phyloP scores from a whole-genome alignment of 1,140 invertebrate species.

The Oryzaephilus surinamensis region DNA sequence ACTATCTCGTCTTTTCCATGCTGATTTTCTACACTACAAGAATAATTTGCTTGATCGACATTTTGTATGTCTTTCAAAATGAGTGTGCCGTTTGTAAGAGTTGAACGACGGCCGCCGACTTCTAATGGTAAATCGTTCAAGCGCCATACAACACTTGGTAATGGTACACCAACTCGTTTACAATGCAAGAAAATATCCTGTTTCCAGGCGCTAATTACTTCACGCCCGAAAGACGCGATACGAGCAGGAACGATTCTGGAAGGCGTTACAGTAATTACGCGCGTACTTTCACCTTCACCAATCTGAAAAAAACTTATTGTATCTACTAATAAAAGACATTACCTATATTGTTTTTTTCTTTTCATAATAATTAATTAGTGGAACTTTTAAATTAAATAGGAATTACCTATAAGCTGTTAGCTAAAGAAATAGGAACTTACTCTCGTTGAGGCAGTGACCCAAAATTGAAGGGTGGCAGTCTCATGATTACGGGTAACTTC shows the following conservation, averaged over 20 bases:
- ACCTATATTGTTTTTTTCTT: no score
- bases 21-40: conserved; percentile 73
- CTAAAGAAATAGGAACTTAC: no score
- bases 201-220: conserved; percentile 73
- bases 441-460: conserved; percentile 66
- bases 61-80: conserved; percentile 65
- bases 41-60: conserved; percentile 81
- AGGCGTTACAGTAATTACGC: conserved; percentile 62
- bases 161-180: conserved; percentile 66
- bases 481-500: conserved; percentile 64
- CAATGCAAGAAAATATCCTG: conserved; percentile 69
- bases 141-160: conserved; percentile 62
- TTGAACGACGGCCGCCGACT: conserved; percentile 51
- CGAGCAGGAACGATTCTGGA: conserved; percentile 69
- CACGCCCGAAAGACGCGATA: conserved; percentile 70
- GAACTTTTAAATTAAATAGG: neutral
- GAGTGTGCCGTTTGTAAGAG: conserved; percentile 55
- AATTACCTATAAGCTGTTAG: no score
- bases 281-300: conserved; percentile 69
- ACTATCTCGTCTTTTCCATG: conserved; percentile 78
- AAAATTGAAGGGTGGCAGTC: conserved; percentile 64
- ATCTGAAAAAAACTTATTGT: conserved; percentile 44
- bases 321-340: no score
- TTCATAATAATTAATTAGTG: neutral
- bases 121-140: conserved; percentile 59